Conservation (phyloP, 2,888 invertebrate genomes). For the Xestia xanthographa region DNA sequence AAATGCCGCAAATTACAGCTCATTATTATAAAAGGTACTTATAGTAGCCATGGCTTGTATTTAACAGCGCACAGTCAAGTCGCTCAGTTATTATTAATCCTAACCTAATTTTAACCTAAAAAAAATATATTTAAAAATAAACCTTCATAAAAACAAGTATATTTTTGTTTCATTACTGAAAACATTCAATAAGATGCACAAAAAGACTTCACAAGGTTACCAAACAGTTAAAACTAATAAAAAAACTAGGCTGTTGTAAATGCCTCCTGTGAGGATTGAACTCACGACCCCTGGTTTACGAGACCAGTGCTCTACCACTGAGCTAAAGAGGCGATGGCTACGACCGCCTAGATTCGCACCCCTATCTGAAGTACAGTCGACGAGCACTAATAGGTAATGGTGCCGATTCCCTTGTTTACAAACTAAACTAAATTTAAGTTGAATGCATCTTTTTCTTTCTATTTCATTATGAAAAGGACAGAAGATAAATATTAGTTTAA, state of each 20-base stretch:
- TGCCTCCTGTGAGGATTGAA: slow-evolving; percentile 57
- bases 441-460: no score
- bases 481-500: no score
- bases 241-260: background rate
- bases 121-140: background rate
- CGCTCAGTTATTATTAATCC: background rate
- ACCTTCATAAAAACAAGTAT: background rate
- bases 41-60: background rate
- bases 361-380: background rate
- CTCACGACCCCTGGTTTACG: slow-evolving; percentile 81
- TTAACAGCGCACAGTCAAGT: background rate
- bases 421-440: no score
- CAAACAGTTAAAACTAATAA: background rate
- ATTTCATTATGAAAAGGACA: no score
- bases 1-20: background rate
- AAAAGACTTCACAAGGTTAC: background rate
- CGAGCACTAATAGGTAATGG: background rate
- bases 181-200: background rate
- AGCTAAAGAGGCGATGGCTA: slow-evolving; percentile 47
- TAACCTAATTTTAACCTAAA: background rate
- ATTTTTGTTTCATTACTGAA: background rate
- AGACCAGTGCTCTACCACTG: slow-evolving; percentile 56
- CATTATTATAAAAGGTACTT: background rate
- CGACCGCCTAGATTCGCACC: rapidly evolving
- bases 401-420: no score